Evolutionary conservation across 2,888 invertebrate species (phyloP), one percentile per base, ranked within the genome.

Genomic region (Eilema caniola): DNA sequence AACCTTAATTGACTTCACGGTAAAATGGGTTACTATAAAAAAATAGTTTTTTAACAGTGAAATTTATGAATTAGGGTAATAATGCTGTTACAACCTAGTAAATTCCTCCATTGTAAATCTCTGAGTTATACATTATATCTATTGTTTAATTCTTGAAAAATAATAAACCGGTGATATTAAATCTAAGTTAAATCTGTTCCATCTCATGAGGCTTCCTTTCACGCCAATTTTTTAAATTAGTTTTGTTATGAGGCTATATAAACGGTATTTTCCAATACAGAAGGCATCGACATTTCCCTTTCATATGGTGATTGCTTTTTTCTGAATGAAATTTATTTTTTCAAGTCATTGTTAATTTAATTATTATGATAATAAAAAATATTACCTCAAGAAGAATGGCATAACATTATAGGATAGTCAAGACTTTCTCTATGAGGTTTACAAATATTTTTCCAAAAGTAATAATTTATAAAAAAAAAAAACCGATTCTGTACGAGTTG

Each of bases 241-340:
- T 62, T 62, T 37, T 37, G 16, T 62, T 62, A 31, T 33, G 61
- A 33, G n/a, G n/a, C 31, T 61, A 12, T 33, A 33, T 61, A 61
- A 33, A 61, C 11, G 23, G 23, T 8, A 37, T 37, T 62, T 62
- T 62, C 62, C 37, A 62, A 62, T 62, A 62, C 37, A 24, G 14
- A 37, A 37, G 23, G 1, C 33, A 23, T 23, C 23, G n/a, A 33
- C 11, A 33, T 61, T 33, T 33, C 20, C 10, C 33, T 62, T 62
- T 62, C 16, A 62, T 33, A 62, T 62, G 37, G 24, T 37, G 23
- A 62, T 62, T 37, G 24, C 37, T 62, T 14, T 23, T 12, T 37
- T 37, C 12, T 37, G 23, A 37, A 37, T 37, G 37, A 37, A 62
- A 14, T 62, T 62, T 37, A 37, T 37, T 62, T 62, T 37, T 23